A percentile compares a stretch with the other conserved stretches of the same genome.
Conservation (phyloP, 2,888 invertebrate species). For the Timandra comae region DNA sequence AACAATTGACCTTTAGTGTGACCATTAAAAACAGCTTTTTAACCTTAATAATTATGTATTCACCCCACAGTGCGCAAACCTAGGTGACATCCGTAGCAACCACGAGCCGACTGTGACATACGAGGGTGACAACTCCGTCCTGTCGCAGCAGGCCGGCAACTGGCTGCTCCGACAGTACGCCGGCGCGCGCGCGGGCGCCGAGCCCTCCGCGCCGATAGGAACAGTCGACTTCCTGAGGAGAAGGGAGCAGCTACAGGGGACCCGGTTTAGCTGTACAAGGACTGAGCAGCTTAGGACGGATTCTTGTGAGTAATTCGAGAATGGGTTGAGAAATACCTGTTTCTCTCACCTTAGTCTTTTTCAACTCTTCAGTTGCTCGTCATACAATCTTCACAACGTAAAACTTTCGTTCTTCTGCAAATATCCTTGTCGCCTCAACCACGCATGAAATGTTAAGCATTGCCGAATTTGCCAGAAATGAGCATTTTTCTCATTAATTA, state of each 20-base stretch:
- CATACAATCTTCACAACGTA: too few species aligned
- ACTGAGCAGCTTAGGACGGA: slow-evolving; percentile 43
- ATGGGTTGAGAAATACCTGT: too few species aligned
- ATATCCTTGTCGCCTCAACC: too few species aligned
- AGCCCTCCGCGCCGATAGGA: slow-evolving; percentile 81
- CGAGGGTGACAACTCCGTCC: slow-evolving; percentile 95
- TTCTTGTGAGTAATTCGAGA: slow-evolving; percentile 54
- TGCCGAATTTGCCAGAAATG: too few species aligned
- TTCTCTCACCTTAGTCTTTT: too few species aligned
- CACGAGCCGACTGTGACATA: slow-evolving; percentile 94
- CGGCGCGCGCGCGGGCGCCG: slow-evolving; percentile 50
- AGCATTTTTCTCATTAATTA: too few species aligned
- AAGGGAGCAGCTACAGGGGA: slow-evolving; percentile 22
- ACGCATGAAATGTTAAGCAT: too few species aligned
- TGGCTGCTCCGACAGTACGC: slow-evolving; percentile 86
- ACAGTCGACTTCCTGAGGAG: slow-evolving; percentile 81
- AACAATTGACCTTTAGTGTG: too few species aligned
- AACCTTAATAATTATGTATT: too few species aligned
- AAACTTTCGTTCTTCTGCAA: too few species aligned
- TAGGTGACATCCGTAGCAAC: slow-evolving; percentile 89
- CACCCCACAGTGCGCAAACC: slow-evolving; percentile 86
- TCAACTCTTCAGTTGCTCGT: too few species aligned
- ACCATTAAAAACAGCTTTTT: too few species aligned
- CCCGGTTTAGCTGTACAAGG: slow-evolving; percentile 31
- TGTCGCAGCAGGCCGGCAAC: slow-evolving; percentile 93